Evolutionary conservation across 2,888 invertebrate species (phyloP), one percentile per base, ranked within the genome.

Genomic region (Malthinus flaveolus): DNA sequence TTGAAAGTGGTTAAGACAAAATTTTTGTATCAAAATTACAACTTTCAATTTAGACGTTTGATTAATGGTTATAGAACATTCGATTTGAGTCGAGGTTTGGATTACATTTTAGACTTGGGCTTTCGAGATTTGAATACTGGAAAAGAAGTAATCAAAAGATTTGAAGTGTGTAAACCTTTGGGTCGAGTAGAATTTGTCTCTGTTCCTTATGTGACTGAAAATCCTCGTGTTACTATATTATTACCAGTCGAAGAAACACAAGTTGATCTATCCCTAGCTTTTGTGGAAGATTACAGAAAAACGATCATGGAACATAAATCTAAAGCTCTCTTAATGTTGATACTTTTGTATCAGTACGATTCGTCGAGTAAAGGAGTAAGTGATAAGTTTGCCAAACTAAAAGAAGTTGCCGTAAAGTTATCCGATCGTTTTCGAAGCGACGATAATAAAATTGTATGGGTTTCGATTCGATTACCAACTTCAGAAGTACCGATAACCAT

Each of bases 201-300:
- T 1, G 92, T 95, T 75, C 97, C 96, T 0, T 97, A 97, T 80
- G 97, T 97, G 1, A 97, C 97, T 0, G 97, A 98, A 83, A 93
- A 90, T 77, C 89, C 90, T 5, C 83, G 92, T 64, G 84, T 97
- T 3, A 86, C 88, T 56, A 81, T 96, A 64, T 78, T 97, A 66
- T 78, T 96, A 63, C 87, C 90, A 0, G 82, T 91, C 3, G 83
- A 85, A 71, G 80, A 84, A 70, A 75, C 76, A 55, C 82, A 83
- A 68, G 78, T 80, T 15, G 75, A 80, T 1, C 83, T 85, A 49
- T 86, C 87, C 3, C 74, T 83, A 13, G 80, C 82, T 31, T 93
- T 95, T 78, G 81, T 96, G 50, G 82, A 83, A 32, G 83, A 86
- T 56, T 95, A 93, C 77, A 86, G 88, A 47, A 80, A 84, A 62